These are phyloP conservation scores for Sclerurus mexicanus DNA, from an alignment of 2,113 vertebrate species.

Conservation along the genomic window DNA sequence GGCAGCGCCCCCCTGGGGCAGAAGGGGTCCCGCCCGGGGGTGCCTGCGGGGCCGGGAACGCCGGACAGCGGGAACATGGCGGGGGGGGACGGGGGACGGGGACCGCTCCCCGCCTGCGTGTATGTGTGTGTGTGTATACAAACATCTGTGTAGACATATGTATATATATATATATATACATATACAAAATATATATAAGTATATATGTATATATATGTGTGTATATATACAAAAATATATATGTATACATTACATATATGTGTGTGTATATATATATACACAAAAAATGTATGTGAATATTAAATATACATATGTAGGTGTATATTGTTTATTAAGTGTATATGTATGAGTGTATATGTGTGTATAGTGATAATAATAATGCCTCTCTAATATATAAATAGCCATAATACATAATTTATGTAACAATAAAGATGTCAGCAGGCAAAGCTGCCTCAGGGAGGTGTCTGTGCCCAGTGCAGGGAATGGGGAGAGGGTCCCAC, in stretches of 20 bases:
- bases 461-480: neutral
- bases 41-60: too few relatives aligned
- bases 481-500: neutral
- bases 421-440: neutral
- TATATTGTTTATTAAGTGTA: neutral
- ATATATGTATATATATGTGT: neutral
- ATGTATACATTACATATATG: neutral
- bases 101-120: accelerated
- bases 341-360: neutral
- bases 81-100: neutral
- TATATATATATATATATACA: neutral
- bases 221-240: neutral
- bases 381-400: neutral
- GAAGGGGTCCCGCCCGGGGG: too few relatives aligned
- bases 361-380: neutral
- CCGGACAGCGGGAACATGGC: neutral
- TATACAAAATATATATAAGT: neutral
- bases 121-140: neutral
- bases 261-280: neutral
- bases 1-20: neutral
- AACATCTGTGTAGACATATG: too few relatives aligned
- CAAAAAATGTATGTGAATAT: neutral
- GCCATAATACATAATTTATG: too few relatives aligned
- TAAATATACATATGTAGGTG: neutral
- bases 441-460: neutral